Evolutionary conservation across 1,140 invertebrate genomes (phyloP), one percentile per base, ranked within the genome.

Genomic region (Xylocopa sonorina): DNA sequence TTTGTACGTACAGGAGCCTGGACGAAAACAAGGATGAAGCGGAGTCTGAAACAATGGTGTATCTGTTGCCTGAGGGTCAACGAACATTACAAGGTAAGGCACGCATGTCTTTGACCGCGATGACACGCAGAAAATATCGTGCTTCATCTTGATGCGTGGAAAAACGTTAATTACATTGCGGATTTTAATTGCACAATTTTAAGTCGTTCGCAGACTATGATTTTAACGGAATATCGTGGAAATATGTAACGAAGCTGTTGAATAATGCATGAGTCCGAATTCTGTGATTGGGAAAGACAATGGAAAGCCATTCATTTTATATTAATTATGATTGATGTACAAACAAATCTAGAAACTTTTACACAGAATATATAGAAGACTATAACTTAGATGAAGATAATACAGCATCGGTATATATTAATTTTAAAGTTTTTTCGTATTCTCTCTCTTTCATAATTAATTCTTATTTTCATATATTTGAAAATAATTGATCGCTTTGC

Each of bases 41-140:
- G 46, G 24, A 2, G n/a, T 9, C 14, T 24, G 46, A 50, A 63
- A 78, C 76, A 78, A 78, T 78, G 48, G 76, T 21, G 21, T 46
- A 63, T 72, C 57, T 72, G 76, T 78, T 72, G 16, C n/a, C 7
- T 34, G n/a, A 72, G 68, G 76, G 76, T 78, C 76, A 78, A 78
- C 21, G 67, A 12, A 63, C 76, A 78, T 55, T 18, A 34, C 46
- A 51, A 62, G 57, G 57, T 51, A 18, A 63, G 38, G 55, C 14
- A 29, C 74, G 29, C 63, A 27, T 68, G 75, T 77, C 75, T 77
- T 69, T 77, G 75, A 77, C 51, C 75, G 66, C 64, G 34, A 69
- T 77, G 75, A 69, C 64, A 69, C 53, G 75, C 66, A 69, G 43
- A 60, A 77, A n/a, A 50, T 9, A n/a, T 3, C 3, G 14, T 10